Evolutionary conservation across 1,140 invertebrate species (phyloP).

Genomic region (Muscidifurax raptorellus): DNA sequence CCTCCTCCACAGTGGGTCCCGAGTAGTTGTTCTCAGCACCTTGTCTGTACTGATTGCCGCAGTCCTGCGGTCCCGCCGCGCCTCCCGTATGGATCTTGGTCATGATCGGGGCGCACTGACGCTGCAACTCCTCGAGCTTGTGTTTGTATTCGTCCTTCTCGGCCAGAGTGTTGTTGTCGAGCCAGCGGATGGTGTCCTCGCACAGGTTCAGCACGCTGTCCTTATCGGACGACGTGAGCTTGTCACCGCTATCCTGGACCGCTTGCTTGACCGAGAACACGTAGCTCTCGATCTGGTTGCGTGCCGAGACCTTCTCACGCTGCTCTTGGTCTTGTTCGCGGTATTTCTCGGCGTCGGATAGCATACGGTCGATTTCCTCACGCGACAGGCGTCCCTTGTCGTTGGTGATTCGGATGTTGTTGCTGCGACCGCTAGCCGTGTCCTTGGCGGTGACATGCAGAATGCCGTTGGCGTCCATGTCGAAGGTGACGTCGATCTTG

Average conservation of each 20-base stretch:
- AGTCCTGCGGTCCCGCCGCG: constrained; percentile 61
- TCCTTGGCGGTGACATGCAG: constrained; percentile 88
- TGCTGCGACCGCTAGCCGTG: constrained; percentile 83
- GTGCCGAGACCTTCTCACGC: constrained; percentile 77
- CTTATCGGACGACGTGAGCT: constrained; percentile 65
- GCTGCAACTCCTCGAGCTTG: constrained; percentile 83
- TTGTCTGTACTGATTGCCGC: constrained; percentile 55
- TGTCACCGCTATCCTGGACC: constrained; percentile 65
- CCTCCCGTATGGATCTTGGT: constrained; percentile 83
- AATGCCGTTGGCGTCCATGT: constrained; percentile 88
- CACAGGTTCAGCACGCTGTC: constrained; percentile 68
- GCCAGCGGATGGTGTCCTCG: constrained; percentile 74
- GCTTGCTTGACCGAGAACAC: constrained; percentile 81
- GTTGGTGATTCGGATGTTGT: constrained; percentile 91
- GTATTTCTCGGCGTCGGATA: constrained; percentile 86
- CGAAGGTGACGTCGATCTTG: constrained; percentile 84
- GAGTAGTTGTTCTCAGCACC: constrained; percentile 50
- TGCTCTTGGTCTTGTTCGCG: constrained; percentile 78
- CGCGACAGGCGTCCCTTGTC: constrained; percentile 94
- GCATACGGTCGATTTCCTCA: constrained; percentile 94
- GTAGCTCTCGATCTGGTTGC: constrained; percentile 84
- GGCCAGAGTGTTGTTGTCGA: constrained; percentile 82
- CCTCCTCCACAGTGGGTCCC: constrained; percentile 80
- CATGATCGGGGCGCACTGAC: constrained; percentile 85
- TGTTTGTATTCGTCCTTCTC: constrained; percentile 87